Conservation (phyloP, 2,113 vertebrate genomes). For the Odobenus rosmarus region DNA sequence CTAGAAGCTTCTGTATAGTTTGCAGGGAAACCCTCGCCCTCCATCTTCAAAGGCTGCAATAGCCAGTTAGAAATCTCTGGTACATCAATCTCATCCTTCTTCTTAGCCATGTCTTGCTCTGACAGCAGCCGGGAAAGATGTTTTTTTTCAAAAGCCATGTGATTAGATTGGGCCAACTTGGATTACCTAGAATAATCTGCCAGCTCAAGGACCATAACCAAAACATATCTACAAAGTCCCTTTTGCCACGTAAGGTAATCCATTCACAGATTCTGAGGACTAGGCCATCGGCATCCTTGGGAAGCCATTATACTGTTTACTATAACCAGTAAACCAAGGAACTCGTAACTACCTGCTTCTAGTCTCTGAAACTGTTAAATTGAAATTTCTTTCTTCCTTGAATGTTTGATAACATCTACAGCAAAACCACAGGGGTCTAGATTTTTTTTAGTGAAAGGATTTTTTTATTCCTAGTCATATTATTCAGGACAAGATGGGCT, state of each 20-base stretch:
- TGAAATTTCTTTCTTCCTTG: background rate
- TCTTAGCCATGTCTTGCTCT: background rate
- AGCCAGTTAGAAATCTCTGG: background rate
- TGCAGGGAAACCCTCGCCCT: background rate
- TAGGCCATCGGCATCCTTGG: background rate
- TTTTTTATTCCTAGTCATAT: background rate
- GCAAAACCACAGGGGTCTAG: background rate
- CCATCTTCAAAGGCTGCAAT: background rate
- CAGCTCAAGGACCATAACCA: background rate
- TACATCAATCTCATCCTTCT: background rate
- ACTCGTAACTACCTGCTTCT: background rate
- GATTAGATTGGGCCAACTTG: background rate
- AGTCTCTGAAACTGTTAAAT: background rate
- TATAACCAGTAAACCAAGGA: background rate
- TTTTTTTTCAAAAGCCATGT: background rate
- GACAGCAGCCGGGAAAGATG: background rate
- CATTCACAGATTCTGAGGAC: background rate
- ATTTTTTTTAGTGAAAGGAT: background rate
- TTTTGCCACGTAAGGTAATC: background rate
- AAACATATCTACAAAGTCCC: background rate
- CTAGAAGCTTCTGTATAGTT: background rate
- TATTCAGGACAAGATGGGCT: background rate
- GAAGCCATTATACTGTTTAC: background rate
- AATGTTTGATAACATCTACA: background rate
- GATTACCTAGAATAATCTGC: background rate